Conservation (phyloP, 2,888 invertebrate species). For the Sclerodermus sp. region DNA sequence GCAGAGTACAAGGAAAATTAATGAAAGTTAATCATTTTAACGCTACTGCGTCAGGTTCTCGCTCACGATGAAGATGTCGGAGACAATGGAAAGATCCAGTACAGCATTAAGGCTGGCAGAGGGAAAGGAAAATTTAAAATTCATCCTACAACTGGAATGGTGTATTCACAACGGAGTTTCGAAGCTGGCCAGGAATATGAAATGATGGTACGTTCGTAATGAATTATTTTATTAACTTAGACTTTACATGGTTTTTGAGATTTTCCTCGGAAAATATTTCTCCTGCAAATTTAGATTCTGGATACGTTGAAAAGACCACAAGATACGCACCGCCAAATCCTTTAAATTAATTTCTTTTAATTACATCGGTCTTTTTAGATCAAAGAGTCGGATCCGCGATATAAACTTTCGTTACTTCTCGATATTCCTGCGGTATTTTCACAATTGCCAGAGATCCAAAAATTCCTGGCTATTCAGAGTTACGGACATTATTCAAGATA, state of each 20-base stretch:
- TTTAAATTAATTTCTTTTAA: too few species aligned
- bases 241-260: neutral
- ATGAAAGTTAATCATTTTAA: neutral
- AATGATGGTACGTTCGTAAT: conserved; percentile 60
- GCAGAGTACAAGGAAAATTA: too few species aligned
- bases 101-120: conserved; percentile 77
- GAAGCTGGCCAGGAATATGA: conserved; percentile 70
- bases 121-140: conserved; percentile 82
- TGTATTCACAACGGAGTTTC: conserved; percentile 75
- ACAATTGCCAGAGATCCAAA: too few species aligned
- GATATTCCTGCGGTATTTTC: too few species aligned
- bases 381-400: too few species aligned
- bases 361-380: too few species aligned
- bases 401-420: too few species aligned
- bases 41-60: conserved; percentile 64
- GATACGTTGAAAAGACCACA: too few species aligned
- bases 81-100: conserved; percentile 79
- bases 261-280: neutral
- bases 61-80: conserved; percentile 84
- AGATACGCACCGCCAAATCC: too few species aligned
- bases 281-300: too few species aligned
- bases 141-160: conserved; percentile 78
- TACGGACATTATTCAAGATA: too few species aligned
- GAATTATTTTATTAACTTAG: neutral
- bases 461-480: too few species aligned